phyloP scores from a whole-genome alignment of 2,113 vertebrate genomes.

The Paramormyrops kingsleyae region DNA sequence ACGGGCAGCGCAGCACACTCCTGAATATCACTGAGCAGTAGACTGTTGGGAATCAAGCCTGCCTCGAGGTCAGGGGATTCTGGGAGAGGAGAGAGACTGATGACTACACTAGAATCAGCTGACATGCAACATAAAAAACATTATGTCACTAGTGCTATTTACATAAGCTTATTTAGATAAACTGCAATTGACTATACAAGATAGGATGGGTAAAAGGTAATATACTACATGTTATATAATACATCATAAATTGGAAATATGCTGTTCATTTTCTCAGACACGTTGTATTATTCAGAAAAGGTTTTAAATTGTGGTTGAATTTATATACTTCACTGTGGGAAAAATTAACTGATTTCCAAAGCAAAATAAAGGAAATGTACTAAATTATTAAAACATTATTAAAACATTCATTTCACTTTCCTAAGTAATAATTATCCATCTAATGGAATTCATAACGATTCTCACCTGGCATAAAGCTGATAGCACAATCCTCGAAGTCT shows the following conservation, averaged over 20 bases:
- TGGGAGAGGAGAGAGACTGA: slow-evolving; percentile 26
- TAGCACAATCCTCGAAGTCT: slow-evolving; percentile 66
- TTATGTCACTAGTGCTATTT: background rate
- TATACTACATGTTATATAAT: background rate
- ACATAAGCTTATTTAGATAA: background rate
- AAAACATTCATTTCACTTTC: background rate
- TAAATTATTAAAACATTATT: background rate
- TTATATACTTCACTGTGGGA: background rate
- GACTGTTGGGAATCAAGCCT: slow-evolving; percentile 49
- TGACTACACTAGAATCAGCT: background rate
- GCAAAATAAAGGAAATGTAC: background rate
- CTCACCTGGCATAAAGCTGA: slow-evolving; percentile 74
- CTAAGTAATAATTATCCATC: background rate
- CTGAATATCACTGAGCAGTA: slow-evolving; percentile 60
- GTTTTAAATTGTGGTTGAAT: background rate
- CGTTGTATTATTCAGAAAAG: background rate
- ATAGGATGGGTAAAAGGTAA: background rate
- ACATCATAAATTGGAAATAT: background rate
- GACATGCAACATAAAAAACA: background rate
- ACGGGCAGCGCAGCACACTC: slow-evolving; percentile 53
- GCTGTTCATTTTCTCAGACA: background rate
- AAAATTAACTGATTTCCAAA: background rate
- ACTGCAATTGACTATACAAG: background rate
- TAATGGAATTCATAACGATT: background rate
- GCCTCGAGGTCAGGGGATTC: slow-evolving; percentile 62